Evolutionary conservation across 2,888 invertebrate genomes (phyloP).

Genomic region (Gibbula magus): DNA sequence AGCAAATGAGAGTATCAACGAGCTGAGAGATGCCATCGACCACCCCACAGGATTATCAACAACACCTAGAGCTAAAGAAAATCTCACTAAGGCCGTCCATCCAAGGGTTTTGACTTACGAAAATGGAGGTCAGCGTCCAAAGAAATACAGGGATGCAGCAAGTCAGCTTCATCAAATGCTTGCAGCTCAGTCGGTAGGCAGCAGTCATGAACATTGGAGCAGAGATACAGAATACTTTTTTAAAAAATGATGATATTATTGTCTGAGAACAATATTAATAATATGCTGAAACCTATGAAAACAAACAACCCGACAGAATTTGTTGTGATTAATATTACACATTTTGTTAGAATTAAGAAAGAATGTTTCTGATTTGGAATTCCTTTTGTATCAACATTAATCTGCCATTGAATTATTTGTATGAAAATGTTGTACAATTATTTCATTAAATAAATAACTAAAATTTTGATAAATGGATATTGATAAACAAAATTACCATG

Average conservation of each 20-base stretch:
- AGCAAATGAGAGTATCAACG: conserved; percentile 61
- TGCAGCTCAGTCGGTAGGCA: background rate
- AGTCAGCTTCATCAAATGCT: conserved; percentile 53
- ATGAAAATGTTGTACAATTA: no score
- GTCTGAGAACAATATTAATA: background rate
- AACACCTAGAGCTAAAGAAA: conserved; percentile 50
- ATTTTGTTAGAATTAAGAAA: no score
- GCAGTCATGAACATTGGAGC: no score
- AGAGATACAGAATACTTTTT: background rate
- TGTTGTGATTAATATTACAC: no score
- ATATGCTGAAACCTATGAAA: no score
- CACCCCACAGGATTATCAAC: conserved; percentile 3
- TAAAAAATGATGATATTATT: background rate
- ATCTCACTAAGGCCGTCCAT: conserved; percentile 56
- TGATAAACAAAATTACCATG: no score
- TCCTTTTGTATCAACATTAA: no score
- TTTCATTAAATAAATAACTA: no score
- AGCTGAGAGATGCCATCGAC: conserved; percentile 51
- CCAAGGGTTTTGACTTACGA: conserved; percentile 62
- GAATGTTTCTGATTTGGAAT: no score
- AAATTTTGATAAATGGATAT: no score
- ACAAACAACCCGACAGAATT: no score
- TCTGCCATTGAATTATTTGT: no score
- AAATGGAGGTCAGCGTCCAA: conserved; percentile 51
- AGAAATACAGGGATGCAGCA: conserved; percentile 55